A percentile compares a stretch with the other conserved stretches of the same genome.
Conservation (phyloP, 1,140 invertebrate genomes). For the Ptiloglossa arizonensis region DNA sequence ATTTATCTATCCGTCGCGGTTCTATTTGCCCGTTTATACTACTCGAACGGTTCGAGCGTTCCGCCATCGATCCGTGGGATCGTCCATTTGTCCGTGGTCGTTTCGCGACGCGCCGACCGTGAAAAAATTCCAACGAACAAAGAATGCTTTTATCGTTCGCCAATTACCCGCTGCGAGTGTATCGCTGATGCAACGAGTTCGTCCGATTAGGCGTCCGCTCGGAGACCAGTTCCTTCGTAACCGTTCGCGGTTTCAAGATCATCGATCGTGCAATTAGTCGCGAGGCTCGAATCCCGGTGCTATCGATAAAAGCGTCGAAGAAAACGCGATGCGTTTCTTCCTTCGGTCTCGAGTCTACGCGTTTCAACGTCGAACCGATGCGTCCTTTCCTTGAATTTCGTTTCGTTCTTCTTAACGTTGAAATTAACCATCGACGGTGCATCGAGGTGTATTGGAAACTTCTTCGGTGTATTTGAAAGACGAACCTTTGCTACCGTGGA, state of each 20-base stretch:
- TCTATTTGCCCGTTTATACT: conserved; percentile 26
- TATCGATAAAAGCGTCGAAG: neutral
- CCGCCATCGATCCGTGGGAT: conserved; percentile 14
- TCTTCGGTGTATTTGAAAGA: too few relatives aligned
- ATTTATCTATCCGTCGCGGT: conserved; percentile 37
- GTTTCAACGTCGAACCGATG: too few relatives aligned
- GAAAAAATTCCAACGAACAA: too few relatives aligned
- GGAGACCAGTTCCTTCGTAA: neutral
- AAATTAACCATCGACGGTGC: too few relatives aligned
- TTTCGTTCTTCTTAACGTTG: too few relatives aligned
- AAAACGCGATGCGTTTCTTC: too few relatives aligned
- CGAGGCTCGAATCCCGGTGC: neutral
- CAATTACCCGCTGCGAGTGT: neutral
- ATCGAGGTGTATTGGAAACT: too few relatives aligned
- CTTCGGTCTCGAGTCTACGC: too few relatives aligned
- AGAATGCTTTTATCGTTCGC: neutral
- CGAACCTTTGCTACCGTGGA: too few relatives aligned
- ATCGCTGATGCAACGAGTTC: neutral
- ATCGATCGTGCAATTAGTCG: conserved; percentile 4
- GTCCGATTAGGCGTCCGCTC: neutral
- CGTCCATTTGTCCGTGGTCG: conserved; percentile 17
- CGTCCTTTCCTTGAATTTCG: too few relatives aligned
- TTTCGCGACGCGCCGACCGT: neutral
- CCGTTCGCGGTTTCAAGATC: neutral
- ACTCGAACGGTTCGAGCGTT: conserved; percentile 13